Evolutionary conservation across 2,888 invertebrate species (phyloP).

Genomic region (Rotaria socialis): DNA sequence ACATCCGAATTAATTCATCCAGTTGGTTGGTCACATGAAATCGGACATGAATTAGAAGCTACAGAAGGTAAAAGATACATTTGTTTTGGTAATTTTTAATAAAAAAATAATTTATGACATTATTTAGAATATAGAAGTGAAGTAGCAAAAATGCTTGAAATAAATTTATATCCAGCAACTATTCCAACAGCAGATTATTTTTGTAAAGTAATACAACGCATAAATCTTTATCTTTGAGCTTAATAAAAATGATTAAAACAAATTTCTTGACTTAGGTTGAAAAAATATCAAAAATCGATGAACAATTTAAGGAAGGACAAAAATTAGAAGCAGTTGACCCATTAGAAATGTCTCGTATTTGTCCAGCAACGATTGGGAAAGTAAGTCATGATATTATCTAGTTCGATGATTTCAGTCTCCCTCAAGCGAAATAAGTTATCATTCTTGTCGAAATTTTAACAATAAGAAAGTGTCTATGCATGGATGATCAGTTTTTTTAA

Average conservation of each 20-base stretch:
- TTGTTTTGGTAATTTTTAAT: neutral
- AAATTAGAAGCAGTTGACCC: conserved; percentile 96
- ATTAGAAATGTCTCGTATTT: conserved; percentile 83
- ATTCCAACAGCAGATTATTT: conserved; percentile 68
- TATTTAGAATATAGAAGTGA: conserved; percentile 57
- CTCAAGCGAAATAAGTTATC: too few relatives aligned
- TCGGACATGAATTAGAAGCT: conserved; percentile 82
- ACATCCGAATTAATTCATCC: conserved; percentile 88
- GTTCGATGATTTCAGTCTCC: too few relatives aligned
- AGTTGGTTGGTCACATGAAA: conserved; percentile 86
- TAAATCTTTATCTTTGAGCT: too few relatives aligned
- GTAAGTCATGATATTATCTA: neutral
- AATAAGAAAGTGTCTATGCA: too few relatives aligned
- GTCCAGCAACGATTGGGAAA: conserved; percentile 89
- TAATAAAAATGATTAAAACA: too few relatives aligned
- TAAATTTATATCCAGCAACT: conserved; percentile 69
- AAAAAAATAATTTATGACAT: neutral
- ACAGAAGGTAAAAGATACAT: conserved; percentile 64
- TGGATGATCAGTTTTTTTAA: too few relatives aligned
- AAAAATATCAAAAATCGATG: conserved; percentile 42
- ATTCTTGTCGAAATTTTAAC: too few relatives aligned
- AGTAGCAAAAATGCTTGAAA: conserved; percentile 59
- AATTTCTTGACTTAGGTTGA: neutral
- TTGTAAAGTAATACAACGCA: conserved; percentile 50
- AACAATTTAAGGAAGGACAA: conserved; percentile 75